phyloP scores from a whole-genome alignment of 2,888 invertebrate genomes.

The Melanostoma mellinum region DNA sequence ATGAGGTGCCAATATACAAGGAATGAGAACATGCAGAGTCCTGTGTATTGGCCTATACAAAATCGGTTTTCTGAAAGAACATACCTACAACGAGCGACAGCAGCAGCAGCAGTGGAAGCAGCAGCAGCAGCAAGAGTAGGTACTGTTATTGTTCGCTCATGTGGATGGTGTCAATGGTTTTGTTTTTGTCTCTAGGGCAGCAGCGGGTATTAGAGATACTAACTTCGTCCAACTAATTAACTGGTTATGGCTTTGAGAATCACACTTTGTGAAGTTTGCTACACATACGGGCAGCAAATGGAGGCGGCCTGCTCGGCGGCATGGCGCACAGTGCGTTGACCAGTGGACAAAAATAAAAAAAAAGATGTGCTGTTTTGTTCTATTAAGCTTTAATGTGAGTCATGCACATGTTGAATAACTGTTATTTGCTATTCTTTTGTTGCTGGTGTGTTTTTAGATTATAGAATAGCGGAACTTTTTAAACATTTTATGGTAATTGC shows the following conservation, averaged over 20 bases:
- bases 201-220: slow-evolving; percentile 58
- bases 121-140: slow-evolving; percentile 27
- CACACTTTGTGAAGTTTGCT: slow-evolving; percentile 68
- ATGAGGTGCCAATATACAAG: slow-evolving; percentile 62
- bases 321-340: too few species aligned
- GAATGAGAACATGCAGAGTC: not conserved
- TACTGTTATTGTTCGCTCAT: slow-evolving; percentile 67
- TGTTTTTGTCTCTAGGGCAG: slow-evolving; percentile 64
- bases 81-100: slow-evolving; percentile 4
- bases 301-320: not conserved
- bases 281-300: slow-evolving; percentile 7
- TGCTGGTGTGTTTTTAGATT: too few species aligned
- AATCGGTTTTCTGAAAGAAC: slow-evolving; percentile 1
- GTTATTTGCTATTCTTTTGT: too few species aligned
- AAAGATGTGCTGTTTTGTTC: too few species aligned
- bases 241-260: slow-evolving; percentile 72
- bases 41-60: not conserved
- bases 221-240: slow-evolving; percentile 72
- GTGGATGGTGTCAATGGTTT: slow-evolving; percentile 72
- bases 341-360: too few species aligned
- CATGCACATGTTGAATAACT: too few species aligned
- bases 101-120: slow-evolving; percentile 7
- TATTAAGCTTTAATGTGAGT: too few species aligned
- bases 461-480: too few species aligned
- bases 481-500: too few species aligned